Conservation (phyloP, 2,888 invertebrate genomes). For the Notocelia uddmanniana region DNA sequence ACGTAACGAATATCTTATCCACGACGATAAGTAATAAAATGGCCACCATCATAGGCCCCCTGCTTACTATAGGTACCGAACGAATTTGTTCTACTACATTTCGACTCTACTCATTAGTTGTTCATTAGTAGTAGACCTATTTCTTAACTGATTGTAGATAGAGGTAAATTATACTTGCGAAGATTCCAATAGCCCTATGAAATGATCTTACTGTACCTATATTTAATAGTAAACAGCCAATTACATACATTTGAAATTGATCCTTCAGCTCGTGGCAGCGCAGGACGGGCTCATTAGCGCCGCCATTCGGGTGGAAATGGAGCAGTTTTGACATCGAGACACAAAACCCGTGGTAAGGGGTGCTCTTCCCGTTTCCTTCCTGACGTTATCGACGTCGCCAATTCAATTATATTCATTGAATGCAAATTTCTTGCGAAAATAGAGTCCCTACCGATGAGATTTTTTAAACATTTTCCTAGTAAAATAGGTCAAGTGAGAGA, state of each 20-base stretch:
- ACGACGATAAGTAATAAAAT: no score
- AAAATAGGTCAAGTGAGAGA: conserved; percentile 38
- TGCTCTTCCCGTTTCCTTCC: conserved; percentile 46
- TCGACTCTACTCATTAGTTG: no score
- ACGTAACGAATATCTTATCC: no score
- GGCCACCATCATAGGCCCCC: no score
- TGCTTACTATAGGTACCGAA: no score
- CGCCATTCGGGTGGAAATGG: conserved; percentile 13
- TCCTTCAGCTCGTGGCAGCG: conserved; percentile 11
- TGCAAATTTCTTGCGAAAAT: conserved; percentile 59
- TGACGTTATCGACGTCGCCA: conserved; percentile 52
- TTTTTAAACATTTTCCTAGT: conserved; percentile 42
- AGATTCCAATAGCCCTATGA: no score
- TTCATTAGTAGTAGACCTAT: no score
- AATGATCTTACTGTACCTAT: no score
- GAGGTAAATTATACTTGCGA: no score
- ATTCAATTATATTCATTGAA: conserved; percentile 61
- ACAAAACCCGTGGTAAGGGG: conserved; percentile 44
- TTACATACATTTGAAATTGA: not conserved
- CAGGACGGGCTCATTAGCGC: conserved; percentile 32
- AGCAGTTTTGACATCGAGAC: conserved; percentile 31
- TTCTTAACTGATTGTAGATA: no score
- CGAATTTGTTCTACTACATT: no score
- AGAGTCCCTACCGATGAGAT: conserved; percentile 46
- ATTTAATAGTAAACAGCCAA: not conserved